These are phyloP conservation scores for Pteruthius melanotis DNA, from an alignment of 2,113 vertebrate species.

Conservation along the genomic window DNA sequence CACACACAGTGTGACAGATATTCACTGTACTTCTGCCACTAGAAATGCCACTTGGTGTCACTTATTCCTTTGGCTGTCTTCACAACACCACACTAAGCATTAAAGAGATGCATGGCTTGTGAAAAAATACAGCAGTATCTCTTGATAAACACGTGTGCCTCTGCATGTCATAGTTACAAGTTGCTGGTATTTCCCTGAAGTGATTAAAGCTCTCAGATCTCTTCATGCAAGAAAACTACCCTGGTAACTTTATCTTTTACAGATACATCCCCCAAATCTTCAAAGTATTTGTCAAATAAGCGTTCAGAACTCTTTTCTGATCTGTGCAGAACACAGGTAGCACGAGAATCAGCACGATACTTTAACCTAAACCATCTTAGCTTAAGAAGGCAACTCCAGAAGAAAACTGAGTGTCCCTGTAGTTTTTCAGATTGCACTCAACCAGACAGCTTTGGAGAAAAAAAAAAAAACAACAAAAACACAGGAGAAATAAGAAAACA, in stretches of 20 bases:
- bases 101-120: not conserved
- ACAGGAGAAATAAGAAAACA: not conserved
- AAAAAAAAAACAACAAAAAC: not conserved
- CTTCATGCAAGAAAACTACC: not conserved
- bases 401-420: not conserved
- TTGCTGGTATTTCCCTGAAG: not conserved
- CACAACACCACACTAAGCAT: not conserved
- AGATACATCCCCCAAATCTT: not conserved
- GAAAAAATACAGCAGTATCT: not conserved
- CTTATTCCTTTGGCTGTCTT: not conserved
- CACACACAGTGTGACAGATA: not conserved
- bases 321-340: not conserved
- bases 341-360: not conserved
- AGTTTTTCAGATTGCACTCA: not conserved
- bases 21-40: not conserved
- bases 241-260: not conserved
- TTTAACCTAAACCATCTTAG: not conserved
- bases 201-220: not conserved
- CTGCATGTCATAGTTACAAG: not conserved
- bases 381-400: not conserved
- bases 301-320: not conserved
- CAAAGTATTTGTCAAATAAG: not conserved
- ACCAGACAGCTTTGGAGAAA: not conserved
- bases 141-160: not conserved
- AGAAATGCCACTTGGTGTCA: not conserved